Evolutionary conservation across 1,140 invertebrate species (phyloP), one percentile per base, ranked within the genome.

Genomic region (Drosophila nebulosa): DNA sequence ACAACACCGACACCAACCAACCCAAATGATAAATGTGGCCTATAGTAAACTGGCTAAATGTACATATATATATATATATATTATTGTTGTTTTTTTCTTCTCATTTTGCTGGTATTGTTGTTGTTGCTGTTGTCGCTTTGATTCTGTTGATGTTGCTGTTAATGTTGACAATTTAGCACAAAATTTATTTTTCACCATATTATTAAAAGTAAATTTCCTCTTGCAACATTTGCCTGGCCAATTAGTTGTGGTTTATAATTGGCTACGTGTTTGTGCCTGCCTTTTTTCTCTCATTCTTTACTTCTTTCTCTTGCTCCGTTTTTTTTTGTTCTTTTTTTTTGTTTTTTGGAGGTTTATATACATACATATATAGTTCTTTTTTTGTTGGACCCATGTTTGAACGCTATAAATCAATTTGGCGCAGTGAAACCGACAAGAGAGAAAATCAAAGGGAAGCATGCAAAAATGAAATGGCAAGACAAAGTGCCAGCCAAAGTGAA

Each of bases 111-210:
- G 57, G 51, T 55, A 55, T 21, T 56, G 57, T 57, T 55, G 61
- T 21, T 68, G 57, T 16, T 35, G 53, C 51, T 39, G 64, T 64
- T 64, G 24, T 55, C n/a, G 26, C 70, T 36, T 42, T 10, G 36
- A 24, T 26, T 42, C 36, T 59, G 18, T 21, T 59, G 61, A 26
- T 68, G 58, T 18, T 35, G 53, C 56, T 39, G 65, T 64, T 85
- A 88, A 86, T 86, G 78, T 86, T 86, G 81, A 86, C 81, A 86
- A 86, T 86, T 86, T 86, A 86, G 78, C 81, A 86, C 81, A 85
- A 86, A 69, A 86, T 86, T 81, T 86, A 74, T 74, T 52, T 69
- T 46, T n/a, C 30, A 50, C 57, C 81, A 74, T 86, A 74, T 85
- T 85, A 79, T 80, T 88, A 88, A 68, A 56, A 63, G 12, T 12